Base-by-base conservation (phyloP, 2,888 invertebrate genomes). In the Proisotoma minuta region DNA sequence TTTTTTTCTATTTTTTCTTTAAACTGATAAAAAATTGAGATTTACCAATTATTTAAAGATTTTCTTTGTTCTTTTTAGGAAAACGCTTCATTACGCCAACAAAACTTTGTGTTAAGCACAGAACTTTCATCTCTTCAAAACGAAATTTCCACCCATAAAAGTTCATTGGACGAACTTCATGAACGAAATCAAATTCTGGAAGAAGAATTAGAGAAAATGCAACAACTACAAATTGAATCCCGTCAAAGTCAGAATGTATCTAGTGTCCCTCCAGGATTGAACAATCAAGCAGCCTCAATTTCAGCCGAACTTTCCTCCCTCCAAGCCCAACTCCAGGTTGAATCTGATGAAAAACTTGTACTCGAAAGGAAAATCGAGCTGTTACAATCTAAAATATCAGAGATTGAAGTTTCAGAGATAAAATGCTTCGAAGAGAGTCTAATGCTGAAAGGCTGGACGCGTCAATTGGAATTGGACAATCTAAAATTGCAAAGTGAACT, bases 371-470 rank as follows among this genome's bases (percentile, higher is more conserved):
- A 73, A 34, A 71, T 71, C 20, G 68, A 74, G 24, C 64, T 67
- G 2, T 50, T 75, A 5, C 71, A 72, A 29, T 60, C 34, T 5
- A 72, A 75, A 22, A 49, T 75, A 27, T 62, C 49, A 0, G 74
- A 75, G 10, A 76, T 75, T 22, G 73, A 75, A 53, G 70, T 51
- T 1, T 69, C 69, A 0, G 71, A 71, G 57, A 65, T 69, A 3
- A 69, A 69, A 26, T 64, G 66, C 54, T 69, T 59, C 26, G 71
- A 71, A 54, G 71, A 71, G 50, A 62, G 57, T 51, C 48, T 63
- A 22, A 63, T 51, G 43, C 47, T 69, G 15, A 69, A 69, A 22
- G 39, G 62, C 1, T 56, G 64, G 50, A 52, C 66, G 15, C 57
- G 68, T n/a, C 65, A 69, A 12, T 54, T 73, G 27, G 71, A 73